These are phyloP conservation scores for Orthosia cruda DNA, from an alignment of 2,888 invertebrate genomes.

Conservation along the genomic window DNA sequence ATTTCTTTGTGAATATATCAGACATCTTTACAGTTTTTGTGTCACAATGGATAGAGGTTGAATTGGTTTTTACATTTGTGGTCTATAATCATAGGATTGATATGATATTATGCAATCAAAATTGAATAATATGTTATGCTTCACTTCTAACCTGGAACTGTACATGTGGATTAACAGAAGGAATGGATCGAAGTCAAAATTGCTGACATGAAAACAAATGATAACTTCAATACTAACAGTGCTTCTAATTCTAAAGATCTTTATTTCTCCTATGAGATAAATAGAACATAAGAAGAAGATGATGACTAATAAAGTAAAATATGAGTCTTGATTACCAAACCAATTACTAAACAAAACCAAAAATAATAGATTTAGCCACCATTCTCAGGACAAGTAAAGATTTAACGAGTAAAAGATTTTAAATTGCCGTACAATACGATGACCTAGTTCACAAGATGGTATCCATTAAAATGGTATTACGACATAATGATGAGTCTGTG, in stretches of 20 bases:
- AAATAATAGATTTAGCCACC: conserved; percentile 33
- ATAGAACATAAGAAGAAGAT: neutral
- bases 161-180: neutral
- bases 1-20: conserved; percentile 29
- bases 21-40: conserved; percentile 12
- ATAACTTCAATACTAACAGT: neutral
- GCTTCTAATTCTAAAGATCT: too few relatives aligned
- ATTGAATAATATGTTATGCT: neutral
- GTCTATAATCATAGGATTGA: too few relatives aligned
- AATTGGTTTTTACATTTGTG: neutral
- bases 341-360: conserved; percentile 19
- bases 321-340: neutral
- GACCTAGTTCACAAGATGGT: conserved; percentile 69
- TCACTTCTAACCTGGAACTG: neutral
- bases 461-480: conserved; percentile 76
- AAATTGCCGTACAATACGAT: conserved; percentile 65
- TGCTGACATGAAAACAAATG: neutral
- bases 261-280: too few relatives aligned
- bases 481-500: conserved; percentile 66
- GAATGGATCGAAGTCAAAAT: neutral
- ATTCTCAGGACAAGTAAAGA: conserved; percentile 48
- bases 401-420: conserved; percentile 64
- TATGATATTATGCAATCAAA: neutral
- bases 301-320: neutral
- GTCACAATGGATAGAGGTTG: conserved; percentile 2